Evolutionary conservation across 2,888 invertebrate genomes (phyloP).

Genomic region (Eristalis arbustorum): DNA sequence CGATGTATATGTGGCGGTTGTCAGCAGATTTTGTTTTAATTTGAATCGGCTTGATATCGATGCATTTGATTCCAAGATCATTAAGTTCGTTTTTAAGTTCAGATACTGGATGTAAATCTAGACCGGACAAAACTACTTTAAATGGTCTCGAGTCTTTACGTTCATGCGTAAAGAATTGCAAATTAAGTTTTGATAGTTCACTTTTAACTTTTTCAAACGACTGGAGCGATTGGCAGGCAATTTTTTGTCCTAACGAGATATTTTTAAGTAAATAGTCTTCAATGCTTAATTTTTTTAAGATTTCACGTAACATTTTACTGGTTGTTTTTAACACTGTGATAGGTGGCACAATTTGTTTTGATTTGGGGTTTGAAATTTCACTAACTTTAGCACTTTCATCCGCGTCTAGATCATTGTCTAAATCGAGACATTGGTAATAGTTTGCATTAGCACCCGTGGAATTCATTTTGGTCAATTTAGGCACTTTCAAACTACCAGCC

Average conservation of each 20-base stretch:
- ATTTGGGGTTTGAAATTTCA: neutral
- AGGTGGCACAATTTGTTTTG: no score
- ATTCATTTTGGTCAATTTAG: no score
- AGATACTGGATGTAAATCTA: no score
- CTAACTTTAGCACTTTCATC: neutral
- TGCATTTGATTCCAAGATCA: constrained; percentile 9
- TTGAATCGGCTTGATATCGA: neutral
- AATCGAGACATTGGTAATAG: no score
- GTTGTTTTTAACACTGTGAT: neutral
- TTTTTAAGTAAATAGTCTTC: constrained; percentile 19
- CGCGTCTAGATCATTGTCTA: neutral
- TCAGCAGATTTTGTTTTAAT: neutral
- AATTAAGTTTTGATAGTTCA: neutral
- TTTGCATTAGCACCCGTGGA: no score
- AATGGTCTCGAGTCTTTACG: neutral
- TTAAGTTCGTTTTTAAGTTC: no score
- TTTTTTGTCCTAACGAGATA: constrained; percentile 16
- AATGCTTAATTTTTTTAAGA: neutral
- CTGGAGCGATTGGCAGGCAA: constrained; percentile 3
- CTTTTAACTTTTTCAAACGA: constrained; percentile 1
- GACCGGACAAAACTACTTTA: constrained; percentile 11
- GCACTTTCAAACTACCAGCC: no score
- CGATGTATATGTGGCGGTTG: neutral
- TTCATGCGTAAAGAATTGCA: neutral
- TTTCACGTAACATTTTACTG: neutral